Evolutionary conservation across 2,888 invertebrate species (phyloP).

Genomic region (Cheilosia vulpina): DNA sequence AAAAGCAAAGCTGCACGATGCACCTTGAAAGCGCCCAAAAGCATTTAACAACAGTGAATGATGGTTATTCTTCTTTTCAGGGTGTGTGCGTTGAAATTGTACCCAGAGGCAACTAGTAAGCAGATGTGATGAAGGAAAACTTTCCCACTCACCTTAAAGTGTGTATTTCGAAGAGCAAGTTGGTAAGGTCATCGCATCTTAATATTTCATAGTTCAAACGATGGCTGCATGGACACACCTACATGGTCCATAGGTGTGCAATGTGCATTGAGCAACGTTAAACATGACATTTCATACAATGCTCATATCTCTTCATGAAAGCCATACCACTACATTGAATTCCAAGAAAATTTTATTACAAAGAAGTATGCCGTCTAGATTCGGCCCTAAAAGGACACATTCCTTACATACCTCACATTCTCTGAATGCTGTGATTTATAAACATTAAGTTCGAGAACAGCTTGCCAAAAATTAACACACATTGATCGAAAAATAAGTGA

Average conservation of each 20-base stretch:
- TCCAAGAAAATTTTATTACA: neutral
- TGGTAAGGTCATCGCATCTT: conserved; percentile 1
- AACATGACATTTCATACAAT: too few species aligned
- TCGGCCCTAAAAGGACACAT: neutral
- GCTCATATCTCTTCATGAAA: neutral
- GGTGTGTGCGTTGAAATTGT: conserved; percentile 5
- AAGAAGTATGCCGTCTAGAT: neutral
- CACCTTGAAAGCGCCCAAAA: conserved; percentile 23
- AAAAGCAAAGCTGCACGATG: neutral
- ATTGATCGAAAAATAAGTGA: conserved; percentile 34
- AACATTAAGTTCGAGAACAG: conserved; percentile 32
- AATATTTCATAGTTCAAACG: neutral
- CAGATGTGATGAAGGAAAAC: conserved; percentile 17
- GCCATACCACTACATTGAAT: neutral
- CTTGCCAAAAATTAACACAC: conserved; percentile 54
- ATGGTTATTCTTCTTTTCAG: neutral
- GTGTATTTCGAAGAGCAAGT: neutral
- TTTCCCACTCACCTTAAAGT: neutral
- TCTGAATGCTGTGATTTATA: neutral
- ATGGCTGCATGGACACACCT: neutral
- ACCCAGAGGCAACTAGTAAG: conserved; percentile 9
- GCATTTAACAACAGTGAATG: conserved; percentile 10
- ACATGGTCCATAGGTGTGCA: too few species aligned
- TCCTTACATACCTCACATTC: neutral
- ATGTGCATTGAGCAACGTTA: too few species aligned